Percentiles rank a stretch among this genome's conserved stretches.
phyloP scores from a whole-genome alignment of 2,888 invertebrate genomes.

The Odontocolon sp. region DNA sequence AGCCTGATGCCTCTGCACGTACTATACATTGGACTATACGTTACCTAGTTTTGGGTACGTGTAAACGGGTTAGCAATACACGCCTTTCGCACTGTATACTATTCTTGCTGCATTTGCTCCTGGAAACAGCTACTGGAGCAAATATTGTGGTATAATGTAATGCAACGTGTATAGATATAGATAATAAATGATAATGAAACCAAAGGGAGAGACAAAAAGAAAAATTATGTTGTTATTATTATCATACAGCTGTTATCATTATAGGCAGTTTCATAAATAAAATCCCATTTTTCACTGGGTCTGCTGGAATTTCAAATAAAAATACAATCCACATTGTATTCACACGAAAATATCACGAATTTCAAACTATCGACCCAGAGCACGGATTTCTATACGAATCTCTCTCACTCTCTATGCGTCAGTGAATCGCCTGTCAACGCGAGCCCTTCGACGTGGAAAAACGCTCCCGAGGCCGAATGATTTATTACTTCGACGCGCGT shows the following conservation, averaged over 20 bases:
- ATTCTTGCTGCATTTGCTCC: slow-evolving; percentile 24
- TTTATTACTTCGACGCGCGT: slow-evolving; percentile 41
- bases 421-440: slow-evolving; percentile 12
- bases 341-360: slow-evolving; percentile 3
- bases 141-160: slow-evolving; percentile 53
- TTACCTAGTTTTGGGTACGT: slow-evolving; percentile 26
- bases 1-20: slow-evolving; percentile 15
- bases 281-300: neutral
- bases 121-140: slow-evolving; percentile 32
- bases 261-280: neutral
- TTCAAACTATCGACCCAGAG: slow-evolving; percentile 21
- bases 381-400: neutral
- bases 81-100: slow-evolving; percentile 50
- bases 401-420: slow-evolving; percentile 1
- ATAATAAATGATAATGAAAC: slow-evolving; percentile 27
- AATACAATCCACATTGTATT: slow-evolving; percentile 12
- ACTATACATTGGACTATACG: neutral
- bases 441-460: slow-evolving; percentile 30
- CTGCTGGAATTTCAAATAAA: neutral
- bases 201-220: slow-evolving; percentile 26
- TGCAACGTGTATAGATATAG: slow-evolving; percentile 3
- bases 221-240: too few species aligned
- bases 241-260: neutral
- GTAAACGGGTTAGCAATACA: slow-evolving; percentile 57
- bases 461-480: slow-evolving; percentile 30